Conservation (phyloP, 2,113 vertebrate species). For the Salvelinus namaycush region DNA sequence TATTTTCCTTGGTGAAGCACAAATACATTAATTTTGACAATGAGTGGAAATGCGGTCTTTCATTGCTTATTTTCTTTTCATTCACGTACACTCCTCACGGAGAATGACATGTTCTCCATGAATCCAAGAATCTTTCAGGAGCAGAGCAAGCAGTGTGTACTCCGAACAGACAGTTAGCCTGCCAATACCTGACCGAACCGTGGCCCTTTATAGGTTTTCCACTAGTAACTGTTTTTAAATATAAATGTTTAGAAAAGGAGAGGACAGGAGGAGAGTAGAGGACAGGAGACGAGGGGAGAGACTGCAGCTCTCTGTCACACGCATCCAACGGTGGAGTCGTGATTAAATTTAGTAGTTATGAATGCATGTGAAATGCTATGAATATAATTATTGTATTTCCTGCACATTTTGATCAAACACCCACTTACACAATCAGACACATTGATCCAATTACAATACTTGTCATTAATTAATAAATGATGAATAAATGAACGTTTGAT, state of each 20-base stretch:
- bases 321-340: background rate
- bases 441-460: background rate
- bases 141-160: background rate
- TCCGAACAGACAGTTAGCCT: conserved; percentile 4
- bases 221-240: background rate
- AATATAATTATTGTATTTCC: background rate
- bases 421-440: background rate
- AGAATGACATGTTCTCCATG: background rate
- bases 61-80: conserved; percentile 29
- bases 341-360: background rate
- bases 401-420: too few species aligned
- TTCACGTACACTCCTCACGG: conserved; percentile 17
- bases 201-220: conserved; percentile 17
- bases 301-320: background rate
- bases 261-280: background rate
- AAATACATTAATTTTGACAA: conserved; percentile 46
- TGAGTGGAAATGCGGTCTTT: conserved; percentile 27
- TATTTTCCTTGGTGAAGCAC: conserved; percentile 17
- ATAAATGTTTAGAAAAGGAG: too few species aligned
- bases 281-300: background rate
- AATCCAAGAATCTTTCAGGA: conserved; percentile 10
- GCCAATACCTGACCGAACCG: background rate
- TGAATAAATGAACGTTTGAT: too few species aligned
- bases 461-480: background rate
- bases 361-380: background rate